These are phyloP conservation scores for Andricus grossulariae DNA, from an alignment of 1,140 invertebrate species.

Conservation along the genomic window DNA sequence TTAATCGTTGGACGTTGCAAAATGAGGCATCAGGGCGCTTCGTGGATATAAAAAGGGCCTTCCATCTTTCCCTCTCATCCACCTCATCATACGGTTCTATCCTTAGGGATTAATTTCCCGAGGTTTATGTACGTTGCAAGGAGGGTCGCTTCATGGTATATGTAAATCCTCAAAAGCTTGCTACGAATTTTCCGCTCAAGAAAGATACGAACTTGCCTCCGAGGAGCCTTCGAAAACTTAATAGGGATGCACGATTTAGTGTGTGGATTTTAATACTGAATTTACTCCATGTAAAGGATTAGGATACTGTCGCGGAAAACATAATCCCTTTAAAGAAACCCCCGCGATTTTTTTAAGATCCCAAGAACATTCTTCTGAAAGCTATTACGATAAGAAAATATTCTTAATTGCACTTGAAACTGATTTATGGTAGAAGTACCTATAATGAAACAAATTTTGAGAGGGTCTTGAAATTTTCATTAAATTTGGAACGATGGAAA, in stretches of 20 bases:
- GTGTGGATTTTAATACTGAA: not conserved
- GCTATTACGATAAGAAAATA: too few species aligned
- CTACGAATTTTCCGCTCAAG: constrained; percentile 12
- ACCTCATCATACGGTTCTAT: constrained; percentile 62
- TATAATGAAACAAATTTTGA: too few species aligned
- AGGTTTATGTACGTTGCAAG: constrained; percentile 57
- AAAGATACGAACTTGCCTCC: not conserved
- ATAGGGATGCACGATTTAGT: constrained; percentile 13
- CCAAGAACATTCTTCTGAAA: too few species aligned
- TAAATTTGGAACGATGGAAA: too few species aligned
- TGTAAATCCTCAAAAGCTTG: constrained; percentile 6
- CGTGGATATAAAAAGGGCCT: constrained; percentile 49
- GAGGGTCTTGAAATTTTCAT: too few species aligned
- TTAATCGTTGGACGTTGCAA: constrained; percentile 59
- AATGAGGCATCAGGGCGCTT: constrained; percentile 53
- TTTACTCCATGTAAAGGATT: not conserved
- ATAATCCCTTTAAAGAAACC: too few species aligned
- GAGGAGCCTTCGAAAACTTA: constrained; percentile 4
- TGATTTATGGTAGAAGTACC: too few species aligned
- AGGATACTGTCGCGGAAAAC: too few species aligned
- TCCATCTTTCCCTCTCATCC: constrained; percentile 49
- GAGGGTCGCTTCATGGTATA: constrained; percentile 40
- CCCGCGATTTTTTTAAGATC: too few species aligned
- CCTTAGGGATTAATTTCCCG: constrained; percentile 63
- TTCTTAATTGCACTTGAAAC: too few species aligned